Evolutionary conservation across 2,113 vertebrate species (phyloP).

Genomic region (Epinephelus moara): DNA sequence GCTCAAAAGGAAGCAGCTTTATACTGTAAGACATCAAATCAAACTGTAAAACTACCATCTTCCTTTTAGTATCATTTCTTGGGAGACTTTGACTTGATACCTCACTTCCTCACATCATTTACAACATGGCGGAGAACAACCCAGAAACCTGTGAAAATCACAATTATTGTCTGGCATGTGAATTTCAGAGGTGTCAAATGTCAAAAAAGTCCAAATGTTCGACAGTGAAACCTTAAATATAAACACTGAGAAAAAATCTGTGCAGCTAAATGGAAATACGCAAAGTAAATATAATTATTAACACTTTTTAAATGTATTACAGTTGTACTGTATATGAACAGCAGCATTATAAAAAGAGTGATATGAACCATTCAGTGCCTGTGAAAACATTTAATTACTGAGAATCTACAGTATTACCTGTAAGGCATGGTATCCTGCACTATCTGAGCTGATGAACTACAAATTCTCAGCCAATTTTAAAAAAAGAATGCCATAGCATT

Average conservation of each 20-base stretch:
- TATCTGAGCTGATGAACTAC: background rate
- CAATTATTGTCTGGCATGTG: background rate
- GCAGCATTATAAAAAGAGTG: background rate
- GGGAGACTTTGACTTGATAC: background rate
- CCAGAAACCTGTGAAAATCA: conserved; percentile 1
- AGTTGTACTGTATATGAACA: background rate
- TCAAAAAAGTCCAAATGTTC: background rate
- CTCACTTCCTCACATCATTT: background rate
- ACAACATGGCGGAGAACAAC: background rate
- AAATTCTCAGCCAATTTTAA: background rate
- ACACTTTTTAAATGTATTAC: too few relatives aligned
- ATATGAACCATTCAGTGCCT: background rate
- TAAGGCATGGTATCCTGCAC: background rate
- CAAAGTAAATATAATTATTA: background rate
- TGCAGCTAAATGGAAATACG: background rate
- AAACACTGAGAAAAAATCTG: background rate
- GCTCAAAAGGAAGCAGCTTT: background rate
- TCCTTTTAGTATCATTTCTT: background rate
- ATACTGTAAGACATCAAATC: background rate
- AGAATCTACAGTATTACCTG: background rate
- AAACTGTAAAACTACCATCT: background rate
- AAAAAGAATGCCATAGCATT: too few relatives aligned
- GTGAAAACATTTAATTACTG: background rate
- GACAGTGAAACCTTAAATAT: background rate
- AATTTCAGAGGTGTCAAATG: background rate